These are phyloP conservation scores for Heloderma charlesbogerti DNA, from an alignment of 2,113 vertebrate genomes.

Conservation along the genomic window DNA sequence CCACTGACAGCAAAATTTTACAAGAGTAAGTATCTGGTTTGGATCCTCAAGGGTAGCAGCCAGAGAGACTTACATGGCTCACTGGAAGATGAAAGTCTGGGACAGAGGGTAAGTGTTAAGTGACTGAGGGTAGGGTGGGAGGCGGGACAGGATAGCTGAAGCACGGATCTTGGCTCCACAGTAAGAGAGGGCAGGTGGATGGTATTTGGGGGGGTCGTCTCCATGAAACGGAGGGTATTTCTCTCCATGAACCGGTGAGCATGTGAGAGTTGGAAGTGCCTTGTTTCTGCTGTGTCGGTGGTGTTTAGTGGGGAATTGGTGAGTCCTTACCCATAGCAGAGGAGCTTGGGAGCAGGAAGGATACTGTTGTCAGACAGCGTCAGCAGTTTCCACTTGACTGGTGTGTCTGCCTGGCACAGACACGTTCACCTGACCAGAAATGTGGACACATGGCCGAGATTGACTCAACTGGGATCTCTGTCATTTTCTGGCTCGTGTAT, in stretches of 20 bases:
- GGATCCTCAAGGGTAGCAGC: background rate
- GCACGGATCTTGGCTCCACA: background rate
- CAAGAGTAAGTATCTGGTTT: conserved; percentile 89
- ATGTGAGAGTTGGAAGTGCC: too few relatives aligned
- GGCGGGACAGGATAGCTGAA: background rate
- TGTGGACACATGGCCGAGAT: too few relatives aligned
- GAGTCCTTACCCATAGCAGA: background rate
- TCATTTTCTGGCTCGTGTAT: background rate
- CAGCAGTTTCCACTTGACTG: background rate
- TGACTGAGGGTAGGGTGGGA: background rate
- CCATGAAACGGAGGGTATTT: too few relatives aligned
- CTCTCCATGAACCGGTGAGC: too few relatives aligned
- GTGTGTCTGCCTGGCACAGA: background rate
- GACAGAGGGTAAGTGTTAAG: background rate
- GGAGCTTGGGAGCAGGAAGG: too few relatives aligned
- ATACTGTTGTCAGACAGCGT: background rate
- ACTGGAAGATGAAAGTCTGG: too few relatives aligned
- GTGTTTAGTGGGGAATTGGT: background rate
- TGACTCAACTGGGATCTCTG: background rate
- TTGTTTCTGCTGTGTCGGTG: background rate
- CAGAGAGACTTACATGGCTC: background rate
- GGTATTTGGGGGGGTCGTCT: too few relatives aligned
- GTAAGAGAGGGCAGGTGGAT: background rate
- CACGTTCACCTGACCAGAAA: background rate
- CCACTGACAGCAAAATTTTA: conserved; percentile 98